These are phyloP conservation scores for Odobenus rosmarus DNA, from an alignment of 2,113 vertebrate genomes.

Conservation along the genomic window DNA sequence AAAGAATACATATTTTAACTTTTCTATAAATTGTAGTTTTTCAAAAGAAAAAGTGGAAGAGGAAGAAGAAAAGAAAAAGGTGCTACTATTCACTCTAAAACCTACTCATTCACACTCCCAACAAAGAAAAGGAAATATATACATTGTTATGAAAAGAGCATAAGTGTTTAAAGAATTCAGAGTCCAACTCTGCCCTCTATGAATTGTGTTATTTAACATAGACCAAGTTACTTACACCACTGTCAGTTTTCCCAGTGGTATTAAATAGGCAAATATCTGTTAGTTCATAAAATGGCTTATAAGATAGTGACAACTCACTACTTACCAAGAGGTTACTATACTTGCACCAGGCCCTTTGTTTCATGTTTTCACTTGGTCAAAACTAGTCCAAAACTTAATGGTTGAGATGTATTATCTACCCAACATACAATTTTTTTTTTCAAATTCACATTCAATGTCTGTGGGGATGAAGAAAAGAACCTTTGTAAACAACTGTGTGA, in stretches of 20 bases:
- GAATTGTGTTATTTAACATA: neutral
- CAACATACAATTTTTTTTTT: neutral
- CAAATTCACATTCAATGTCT: neutral
- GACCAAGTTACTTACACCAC: neutral
- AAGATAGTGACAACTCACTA: neutral
- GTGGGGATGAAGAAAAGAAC: neutral
- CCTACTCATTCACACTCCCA: neutral
- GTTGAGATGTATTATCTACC: neutral
- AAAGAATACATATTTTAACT: neutral
- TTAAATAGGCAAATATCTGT: neutral
- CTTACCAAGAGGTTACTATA: neutral
- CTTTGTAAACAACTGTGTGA: conserved; percentile 20
- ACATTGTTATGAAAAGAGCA: neutral
- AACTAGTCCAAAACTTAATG: neutral
- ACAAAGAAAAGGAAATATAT: neutral
- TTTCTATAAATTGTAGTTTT: neutral
- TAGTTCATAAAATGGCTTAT: conserved; percentile 14
- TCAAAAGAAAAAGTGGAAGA: conserved; percentile 9
- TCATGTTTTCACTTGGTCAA: conserved; percentile 16
- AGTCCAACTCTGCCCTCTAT: neutral
- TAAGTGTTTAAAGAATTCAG: neutral
- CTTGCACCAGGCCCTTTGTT: neutral
- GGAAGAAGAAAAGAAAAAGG: neutral
- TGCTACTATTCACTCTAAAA: neutral
- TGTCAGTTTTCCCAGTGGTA: neutral